Percentiles rank a stretch among this genome's conserved stretches.
phyloP scores from a whole-genome alignment of 2,797 vertebrate genomes.

The Phyllotis vaccarum region DNA sequence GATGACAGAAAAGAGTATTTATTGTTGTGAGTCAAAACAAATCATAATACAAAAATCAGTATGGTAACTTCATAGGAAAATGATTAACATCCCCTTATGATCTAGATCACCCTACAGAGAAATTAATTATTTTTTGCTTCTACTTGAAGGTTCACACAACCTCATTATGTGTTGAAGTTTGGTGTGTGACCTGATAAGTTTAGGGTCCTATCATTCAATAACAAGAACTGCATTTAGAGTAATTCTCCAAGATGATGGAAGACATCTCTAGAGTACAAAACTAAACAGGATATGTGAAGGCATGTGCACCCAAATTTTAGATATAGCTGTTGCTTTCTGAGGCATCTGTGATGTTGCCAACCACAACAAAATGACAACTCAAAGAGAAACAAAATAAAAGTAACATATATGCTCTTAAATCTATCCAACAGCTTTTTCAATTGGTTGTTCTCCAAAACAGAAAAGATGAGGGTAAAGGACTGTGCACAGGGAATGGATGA shows the following conservation, averaged over 20 bases:
- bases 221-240: conserved; percentile 12
- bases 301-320: background rate
- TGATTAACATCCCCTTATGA: background rate
- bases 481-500: background rate
- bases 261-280: background rate
- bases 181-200: background rate
- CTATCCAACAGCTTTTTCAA: background rate
- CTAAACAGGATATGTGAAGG: background rate
- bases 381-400: background rate
- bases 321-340: background rate
- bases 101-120: background rate
- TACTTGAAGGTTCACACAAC: background rate
- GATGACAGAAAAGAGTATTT: background rate
- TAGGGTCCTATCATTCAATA: conserved; percentile 2
- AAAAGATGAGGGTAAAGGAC: background rate
- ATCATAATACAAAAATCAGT: background rate
- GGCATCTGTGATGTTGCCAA: background rate
- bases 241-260: background rate
- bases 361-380: background rate
- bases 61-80: background rate
- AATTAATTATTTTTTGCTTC: background rate
- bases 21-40: background rate
- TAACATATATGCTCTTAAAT: background rate
- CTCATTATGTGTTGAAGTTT: background rate
- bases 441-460: conserved; percentile 32